Base-by-base conservation (phyloP, 1,140 invertebrate genomes). In the Drosophila sucinea region DNA sequence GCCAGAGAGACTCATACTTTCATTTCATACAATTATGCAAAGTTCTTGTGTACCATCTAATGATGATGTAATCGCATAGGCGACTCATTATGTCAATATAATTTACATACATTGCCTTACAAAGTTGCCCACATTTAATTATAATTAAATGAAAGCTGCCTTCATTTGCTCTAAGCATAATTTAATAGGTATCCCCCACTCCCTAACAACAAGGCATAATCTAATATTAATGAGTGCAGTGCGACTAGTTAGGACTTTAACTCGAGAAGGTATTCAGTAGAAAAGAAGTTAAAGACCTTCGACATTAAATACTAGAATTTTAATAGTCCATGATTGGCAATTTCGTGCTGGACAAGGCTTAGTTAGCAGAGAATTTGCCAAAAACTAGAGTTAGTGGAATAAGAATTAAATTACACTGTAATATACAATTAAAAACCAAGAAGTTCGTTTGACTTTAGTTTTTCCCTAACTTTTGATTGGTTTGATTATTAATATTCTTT, bases 91-190 rank as follows among this genome's bases (percentile, higher is more conserved):
- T 55, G 64, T 57, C 77, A 70, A 73, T 62, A 83, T 73, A 72
- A 73, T 77, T 83, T 77, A 66, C 61, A 54, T 51, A 62, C 40
- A 38, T 57, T 33, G 5, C 66, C 58, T 47, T 30, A 55, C 11
- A 58, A 81, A 51, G 73, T 70, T 81, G 79, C 47, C 67, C 41
- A 70, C 78, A 86, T 86, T 86, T 89, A 89, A 89, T 77, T 86
- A 79, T 63, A 86, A 86, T 86, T 87, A 87, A 67, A 79, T 17
- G 54, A 65, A 79, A 70, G 58, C 40, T 29, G 60, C 68, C 60
- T 79, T 67, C 67, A 72, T 60, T 67, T 67, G 71, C 2, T 41
- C 44, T 74, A 29, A 51, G 65, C 69, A 56, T 27, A 35, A 23
- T 33, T 61, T 58, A 66, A 67, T 51, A 30, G 54, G 32, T 30